Percentiles rank a stretch among this genome's conserved stretches.
These are phyloP conservation scores for Elmis aenea DNA, from an alignment of 2,888 invertebrate species.

Conservation along the genomic window DNA sequence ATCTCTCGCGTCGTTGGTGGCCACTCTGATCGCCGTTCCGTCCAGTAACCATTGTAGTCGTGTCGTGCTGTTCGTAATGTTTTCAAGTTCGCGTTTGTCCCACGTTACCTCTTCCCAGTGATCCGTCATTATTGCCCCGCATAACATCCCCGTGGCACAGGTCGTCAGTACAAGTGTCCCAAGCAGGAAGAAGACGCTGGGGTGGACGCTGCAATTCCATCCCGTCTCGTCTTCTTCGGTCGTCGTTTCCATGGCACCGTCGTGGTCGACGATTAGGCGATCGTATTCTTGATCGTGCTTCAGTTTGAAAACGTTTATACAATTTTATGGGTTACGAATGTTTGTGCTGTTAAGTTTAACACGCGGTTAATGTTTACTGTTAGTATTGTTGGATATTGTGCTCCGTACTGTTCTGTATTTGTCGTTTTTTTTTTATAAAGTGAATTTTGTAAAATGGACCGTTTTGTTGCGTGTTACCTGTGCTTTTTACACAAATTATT, in stretches of 20 bases:
- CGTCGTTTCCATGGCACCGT: constrained; percentile 50
- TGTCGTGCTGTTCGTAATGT: constrained; percentile 54
- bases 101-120: constrained; percentile 87
- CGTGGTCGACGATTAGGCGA: constrained; percentile 43
- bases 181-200: constrained; percentile 58
- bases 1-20: constrained; percentile 36
- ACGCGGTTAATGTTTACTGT: no score
- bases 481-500: no score
- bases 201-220: constrained; percentile 63
- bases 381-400: no score
- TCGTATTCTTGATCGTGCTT: constrained; percentile 43
- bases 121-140: constrained; percentile 83
- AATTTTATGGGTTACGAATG: constrained; percentile 6
- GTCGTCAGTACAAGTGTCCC: constrained; percentile 64
- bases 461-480: no score
- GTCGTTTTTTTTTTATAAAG: no score
- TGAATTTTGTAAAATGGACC: no score
- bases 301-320: constrained; percentile 34
- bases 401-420: no score
- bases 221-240: constrained; percentile 52
- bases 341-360: no score
- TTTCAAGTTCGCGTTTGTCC: constrained; percentile 61
- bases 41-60: constrained; percentile 69
- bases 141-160: constrained; percentile 74
- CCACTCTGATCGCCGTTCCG: constrained; percentile 64